Evolutionary conservation across 2,797 vertebrate species (phyloP).

Genomic region (Carduelis carduelis): DNA sequence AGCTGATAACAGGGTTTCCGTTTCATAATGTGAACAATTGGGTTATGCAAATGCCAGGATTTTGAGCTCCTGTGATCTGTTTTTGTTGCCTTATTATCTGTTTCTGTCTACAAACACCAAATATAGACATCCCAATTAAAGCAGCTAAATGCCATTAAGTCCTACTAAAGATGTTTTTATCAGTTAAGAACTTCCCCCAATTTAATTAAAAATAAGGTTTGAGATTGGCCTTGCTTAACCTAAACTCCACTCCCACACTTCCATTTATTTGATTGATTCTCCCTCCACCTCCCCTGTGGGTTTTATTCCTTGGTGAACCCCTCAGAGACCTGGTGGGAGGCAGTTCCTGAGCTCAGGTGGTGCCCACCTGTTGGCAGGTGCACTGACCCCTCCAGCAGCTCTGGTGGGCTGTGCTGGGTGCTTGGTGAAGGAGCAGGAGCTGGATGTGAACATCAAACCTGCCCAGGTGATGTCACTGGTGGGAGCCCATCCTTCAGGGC

Average conservation of each 20-base stretch:
- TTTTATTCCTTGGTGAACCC: neutral
- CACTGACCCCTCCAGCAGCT: neutral
- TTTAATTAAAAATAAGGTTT: conserved; percentile 62
- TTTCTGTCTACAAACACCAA: conserved; percentile 54
- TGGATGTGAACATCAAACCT: neutral
- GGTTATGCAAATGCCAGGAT: conserved; percentile 60
- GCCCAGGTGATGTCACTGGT: rapidly evolving
- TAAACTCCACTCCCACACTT: neutral
- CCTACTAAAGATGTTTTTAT: conserved; percentile 56
- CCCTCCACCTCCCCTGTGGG: neutral
- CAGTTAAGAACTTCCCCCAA: conserved; percentile 48
- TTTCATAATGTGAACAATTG: conserved; percentile 68
- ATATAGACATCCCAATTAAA: conserved; percentile 70
- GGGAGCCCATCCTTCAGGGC: neutral
- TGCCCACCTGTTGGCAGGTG: neutral
- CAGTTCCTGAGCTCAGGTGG: neutral
- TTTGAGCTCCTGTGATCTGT: conserved; percentile 61
- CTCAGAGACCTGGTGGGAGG: neutral
- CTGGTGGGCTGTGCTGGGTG: neutral
- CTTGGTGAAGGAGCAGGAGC: neutral
- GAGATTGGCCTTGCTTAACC: neutral
- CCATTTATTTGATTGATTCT: neutral
- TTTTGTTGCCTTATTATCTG: conserved; percentile 61
- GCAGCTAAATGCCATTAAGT: conserved; percentile 59
- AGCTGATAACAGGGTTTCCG: conserved; percentile 68